These are phyloP conservation scores for Tenodera sinensis DNA, from an alignment of 2,888 invertebrate genomes.

Conservation along the genomic window DNA sequence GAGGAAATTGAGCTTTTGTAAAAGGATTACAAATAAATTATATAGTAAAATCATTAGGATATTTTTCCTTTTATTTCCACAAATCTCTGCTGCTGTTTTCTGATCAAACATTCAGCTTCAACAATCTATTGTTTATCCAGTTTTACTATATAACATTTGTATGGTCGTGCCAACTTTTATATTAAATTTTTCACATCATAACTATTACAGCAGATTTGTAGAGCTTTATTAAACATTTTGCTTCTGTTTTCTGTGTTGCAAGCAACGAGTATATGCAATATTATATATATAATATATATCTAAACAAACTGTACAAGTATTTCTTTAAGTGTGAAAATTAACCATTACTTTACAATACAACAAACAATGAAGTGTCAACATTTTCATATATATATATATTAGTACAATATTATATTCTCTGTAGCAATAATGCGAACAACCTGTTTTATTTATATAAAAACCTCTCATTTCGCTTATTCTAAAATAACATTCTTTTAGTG, in stretches of 20 bases:
- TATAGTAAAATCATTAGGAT: neutral
- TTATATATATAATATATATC: neutral
- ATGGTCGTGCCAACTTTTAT: neutral
- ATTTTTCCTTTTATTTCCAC: neutral
- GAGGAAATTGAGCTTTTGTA: neutral
- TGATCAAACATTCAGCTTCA: neutral
- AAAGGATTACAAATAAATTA: neutral
- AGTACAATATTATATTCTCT: slow-evolving; percentile 23
- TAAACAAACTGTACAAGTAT: slow-evolving; percentile 25
- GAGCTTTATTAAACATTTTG: slow-evolving; percentile 10
- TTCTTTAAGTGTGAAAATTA: slow-evolving; percentile 22
- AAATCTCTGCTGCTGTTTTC: neutral
- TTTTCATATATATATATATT: slow-evolving; percentile 27
- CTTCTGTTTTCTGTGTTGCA: slow-evolving; percentile 13
- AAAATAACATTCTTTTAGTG: slow-evolving; percentile 22
- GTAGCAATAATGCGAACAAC: slow-evolving; percentile 20
- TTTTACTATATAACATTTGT: neutral
- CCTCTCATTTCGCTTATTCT: slow-evolving; percentile 13
- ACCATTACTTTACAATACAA: slow-evolving; percentile 20
- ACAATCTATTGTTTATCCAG: neutral
- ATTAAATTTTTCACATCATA: slow-evolving; percentile 5
- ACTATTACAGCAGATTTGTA: slow-evolving; percentile 3
- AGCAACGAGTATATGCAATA: slow-evolving; percentile 21
- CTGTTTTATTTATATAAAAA: slow-evolving; percentile 19
- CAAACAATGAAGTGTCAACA: slow-evolving; percentile 29